phyloP scores from a whole-genome alignment of 1,140 invertebrate species.

The Bombus waltoni region DNA sequence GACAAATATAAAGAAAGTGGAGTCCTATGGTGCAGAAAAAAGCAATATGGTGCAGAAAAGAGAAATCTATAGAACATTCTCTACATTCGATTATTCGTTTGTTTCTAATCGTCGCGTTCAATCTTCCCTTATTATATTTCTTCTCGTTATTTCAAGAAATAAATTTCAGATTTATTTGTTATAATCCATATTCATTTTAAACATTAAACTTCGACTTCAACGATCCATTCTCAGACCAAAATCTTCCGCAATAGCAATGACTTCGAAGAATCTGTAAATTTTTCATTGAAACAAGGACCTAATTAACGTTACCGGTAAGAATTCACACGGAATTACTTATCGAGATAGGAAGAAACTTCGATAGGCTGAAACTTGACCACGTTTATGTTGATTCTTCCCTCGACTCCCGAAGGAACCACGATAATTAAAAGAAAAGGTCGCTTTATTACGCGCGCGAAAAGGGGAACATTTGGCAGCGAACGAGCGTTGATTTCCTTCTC shows the following conservation, averaged over 20 bases:
- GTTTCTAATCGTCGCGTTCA: not conserved
- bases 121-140: not conserved
- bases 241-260: no score
- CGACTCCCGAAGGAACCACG: not conserved
- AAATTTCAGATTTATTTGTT: not conserved
- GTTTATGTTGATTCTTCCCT: not conserved
- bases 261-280: not conserved
- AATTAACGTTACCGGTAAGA: not conserved
- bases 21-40: not conserved
- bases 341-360: not conserved
- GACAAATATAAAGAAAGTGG: no score
- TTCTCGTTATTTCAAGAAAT: not conserved
- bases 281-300: not conserved
- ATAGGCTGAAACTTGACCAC: not conserved
- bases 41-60: not conserved
- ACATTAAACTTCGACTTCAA: no score
- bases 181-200: not conserved
- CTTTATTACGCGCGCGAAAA: not conserved
- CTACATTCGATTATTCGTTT: not conserved
- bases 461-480: not conserved
- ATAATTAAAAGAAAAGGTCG: not conserved
- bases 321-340: not conserved
- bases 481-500: constrained; percentile 1
- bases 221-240: no score
- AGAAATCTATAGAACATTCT: not conserved